Conservation (phyloP, 2,888 invertebrate genomes). For the Melinaea marsaeus region DNA sequence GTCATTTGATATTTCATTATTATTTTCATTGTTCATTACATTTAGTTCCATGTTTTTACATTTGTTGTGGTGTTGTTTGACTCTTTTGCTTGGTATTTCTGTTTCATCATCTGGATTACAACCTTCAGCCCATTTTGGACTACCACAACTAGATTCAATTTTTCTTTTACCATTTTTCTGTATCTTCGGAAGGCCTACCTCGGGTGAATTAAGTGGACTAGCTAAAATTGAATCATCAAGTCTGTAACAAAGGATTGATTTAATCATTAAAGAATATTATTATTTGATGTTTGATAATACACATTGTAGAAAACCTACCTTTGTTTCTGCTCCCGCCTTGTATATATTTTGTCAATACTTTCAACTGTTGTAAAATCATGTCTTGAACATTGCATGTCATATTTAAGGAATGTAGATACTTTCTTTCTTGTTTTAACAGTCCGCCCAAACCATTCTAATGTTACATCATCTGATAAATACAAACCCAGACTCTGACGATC, state of each 20-base stretch:
- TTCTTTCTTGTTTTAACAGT: constrained; percentile 78
- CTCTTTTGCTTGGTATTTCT: constrained; percentile 42
- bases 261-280: not conserved
- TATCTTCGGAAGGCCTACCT: constrained; percentile 39
- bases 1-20: constrained; percentile 47
- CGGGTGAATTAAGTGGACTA: constrained; percentile 57
- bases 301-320: constrained; percentile 47
- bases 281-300: not conserved
- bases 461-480: constrained; percentile 72
- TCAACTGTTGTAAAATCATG: constrained; percentile 72
- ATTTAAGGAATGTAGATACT: constrained; percentile 76
- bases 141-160: constrained; percentile 49
- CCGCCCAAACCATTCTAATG: constrained; percentile 81
- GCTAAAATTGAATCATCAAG: constrained; percentile 47
- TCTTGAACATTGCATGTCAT: constrained; percentile 71
- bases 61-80: constrained; percentile 24
- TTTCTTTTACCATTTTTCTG: constrained; percentile 50
- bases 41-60: constrained; percentile 18
- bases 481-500: constrained; percentile 67
- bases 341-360: constrained; percentile 57
- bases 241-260: constrained; percentile 42
- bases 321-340: constrained; percentile 45
- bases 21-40: constrained; percentile 43
- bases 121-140: constrained; percentile 69
- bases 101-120: constrained; percentile 51